Evolutionary conservation across 2,797 vertebrate genomes (phyloP), one percentile per base, ranked within the genome.

Genomic region (Girardinus metallicus): DNA sequence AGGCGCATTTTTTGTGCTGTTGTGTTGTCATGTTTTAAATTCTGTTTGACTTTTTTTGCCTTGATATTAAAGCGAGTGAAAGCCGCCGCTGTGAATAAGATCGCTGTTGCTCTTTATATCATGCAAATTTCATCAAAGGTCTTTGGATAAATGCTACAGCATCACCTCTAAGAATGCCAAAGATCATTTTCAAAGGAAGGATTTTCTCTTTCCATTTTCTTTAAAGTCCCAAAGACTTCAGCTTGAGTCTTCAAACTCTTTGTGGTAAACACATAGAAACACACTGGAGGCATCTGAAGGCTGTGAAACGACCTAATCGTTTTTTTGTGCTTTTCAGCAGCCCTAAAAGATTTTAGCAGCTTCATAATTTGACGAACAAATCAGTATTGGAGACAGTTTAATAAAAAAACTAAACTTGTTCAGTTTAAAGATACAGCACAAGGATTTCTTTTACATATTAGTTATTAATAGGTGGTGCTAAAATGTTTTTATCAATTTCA

Each of bases 1-100:
- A 66, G 64, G 34, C 16, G 16, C 8, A 11, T 68, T 79, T 78
- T 36, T 77, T n/a, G 82, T 60, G 60, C 21, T 26, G 9, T 68
- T 60, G 46, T 68, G 36, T 60, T 47, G n/a, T 51, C 4, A 26
- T 23, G 29, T 73, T 15, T 70, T 49, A 23, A 73, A 73, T 53
- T 51, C 26, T 70, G 68, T 77, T 83, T 87, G 76, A 80, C n/a
- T 26, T 74, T 34, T 44, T 1, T 44, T 29, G 76, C 41, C 74
- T 83, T 87, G 80, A 86, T 84, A 68, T 85, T 76, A 23, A 88
- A 82, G 87, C 79, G 3, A 84, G 29, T 74, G 74, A n/a, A 79
- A 78, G 55, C 73, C 72, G 26, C 55, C 55, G 36, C 78, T 80
- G 39, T 73, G 62, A 44, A 16, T 82, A 21, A 82, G 64, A 44